Conservation (phyloP, 2,888 invertebrate species). For the Neuroscelio doddi region DNA sequence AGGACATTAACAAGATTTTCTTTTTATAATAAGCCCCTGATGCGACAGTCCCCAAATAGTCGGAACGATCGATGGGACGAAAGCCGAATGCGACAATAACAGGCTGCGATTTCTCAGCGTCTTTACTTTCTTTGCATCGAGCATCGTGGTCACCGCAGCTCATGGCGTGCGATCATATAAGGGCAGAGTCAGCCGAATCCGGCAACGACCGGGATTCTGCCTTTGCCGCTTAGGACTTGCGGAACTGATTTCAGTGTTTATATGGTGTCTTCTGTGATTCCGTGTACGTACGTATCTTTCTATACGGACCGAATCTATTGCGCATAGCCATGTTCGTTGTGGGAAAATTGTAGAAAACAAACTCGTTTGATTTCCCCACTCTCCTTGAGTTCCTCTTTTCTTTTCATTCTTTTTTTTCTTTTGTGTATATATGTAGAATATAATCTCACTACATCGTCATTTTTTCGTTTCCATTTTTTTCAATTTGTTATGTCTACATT, state of each 20-base stretch:
- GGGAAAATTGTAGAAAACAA: constrained; percentile 70
- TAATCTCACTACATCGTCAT: constrained; percentile 20
- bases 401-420: constrained; percentile 32
- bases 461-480: constrained; percentile 7
- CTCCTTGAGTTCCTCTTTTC: constrained; percentile 12
- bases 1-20: not conserved
- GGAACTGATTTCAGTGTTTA: constrained; percentile 66
- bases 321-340: constrained; percentile 65
- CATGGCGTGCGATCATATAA: constrained; percentile 61
- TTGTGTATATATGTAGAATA: constrained; percentile 17
- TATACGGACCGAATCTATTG: constrained; percentile 59
- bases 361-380: constrained; percentile 59
- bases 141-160: constrained; percentile 57
- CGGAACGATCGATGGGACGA: constrained; percentile 22
- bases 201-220: constrained; percentile 64
- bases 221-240: constrained; percentile 61
- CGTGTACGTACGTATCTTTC: constrained; percentile 59
- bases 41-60: constrained; percentile 9
- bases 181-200: constrained; percentile 65
- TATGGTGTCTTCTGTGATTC: constrained; percentile 68
- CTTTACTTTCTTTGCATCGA: constrained; percentile 68
- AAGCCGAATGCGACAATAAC: constrained; percentile 23
- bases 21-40: not conserved
- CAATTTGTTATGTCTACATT: too few species aligned
- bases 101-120: constrained; percentile 31